Evolutionary conservation across 2,888 invertebrate genomes (phyloP), one percentile per base, ranked within the genome.

Genomic region (Steromphala cineraria): DNA sequence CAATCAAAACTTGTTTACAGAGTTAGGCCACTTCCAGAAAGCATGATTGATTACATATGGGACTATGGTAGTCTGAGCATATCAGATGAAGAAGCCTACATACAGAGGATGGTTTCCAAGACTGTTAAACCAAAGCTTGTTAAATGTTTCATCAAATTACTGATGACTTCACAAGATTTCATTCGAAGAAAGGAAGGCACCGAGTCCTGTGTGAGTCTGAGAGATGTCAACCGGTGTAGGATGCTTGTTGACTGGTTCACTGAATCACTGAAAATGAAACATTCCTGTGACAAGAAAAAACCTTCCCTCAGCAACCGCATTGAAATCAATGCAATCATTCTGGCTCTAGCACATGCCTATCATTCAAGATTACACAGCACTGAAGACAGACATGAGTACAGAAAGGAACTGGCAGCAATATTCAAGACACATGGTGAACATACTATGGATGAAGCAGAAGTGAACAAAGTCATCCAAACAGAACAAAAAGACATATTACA

Each of bases 1-100:
- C 79, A 87, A 1, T 89, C 88, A 5, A 82, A 81, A 62, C 80
- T 89, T 15, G 88, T 87, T 0, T 89, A 89, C 55, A 82, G 89
- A 53, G 89, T 89, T 0, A 79, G 86, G n/a, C 89, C 89, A 21
- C 79, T 89, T 7, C 89, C 89, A 24, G 88, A 89, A 80, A 82
- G 83, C 17, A 81, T 89, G 80, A 80, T 89, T 8, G 89, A 89
- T 71, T 89, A 82, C 83, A 87, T 89, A 0, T 89, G 88, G 88
- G 89, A 89, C 55, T 89, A 86, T 84, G 89, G 89, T 3, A 84
- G 82, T n/a, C 77, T 89, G 5, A 84, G 81, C 77, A 82, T 83
- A 31, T 78, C 76, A 8, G 88, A 89, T 81, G 88, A 89, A 80
- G 52, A 79, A 28, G 56, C 77, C 0, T 89, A 89, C 24, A 88